A percentile compares a stretch with the other conserved stretches of the same genome.
Evolutionary conservation across 2,797 vertebrate species (phyloP).

Genomic region (Dendrocincla fuliginosa): DNA sequence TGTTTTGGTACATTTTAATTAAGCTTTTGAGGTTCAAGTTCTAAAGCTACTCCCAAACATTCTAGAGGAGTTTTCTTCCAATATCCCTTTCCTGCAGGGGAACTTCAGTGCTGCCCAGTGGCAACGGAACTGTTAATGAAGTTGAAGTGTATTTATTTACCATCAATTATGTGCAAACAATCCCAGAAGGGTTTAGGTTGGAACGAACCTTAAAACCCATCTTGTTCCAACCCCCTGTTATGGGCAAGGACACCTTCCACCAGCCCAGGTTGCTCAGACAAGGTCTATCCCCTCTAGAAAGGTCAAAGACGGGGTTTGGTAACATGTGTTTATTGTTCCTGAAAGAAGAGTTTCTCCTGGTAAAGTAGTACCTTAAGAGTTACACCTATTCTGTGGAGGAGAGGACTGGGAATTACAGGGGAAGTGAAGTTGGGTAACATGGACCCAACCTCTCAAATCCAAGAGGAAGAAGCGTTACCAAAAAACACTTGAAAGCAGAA

Average conservation of each 20-base stretch:
- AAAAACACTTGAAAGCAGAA: neutral
- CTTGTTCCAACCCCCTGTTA: neutral
- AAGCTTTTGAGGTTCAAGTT: neutral
- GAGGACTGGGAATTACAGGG: neutral
- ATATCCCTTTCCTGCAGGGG: neutral
- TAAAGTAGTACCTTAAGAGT: neutral
- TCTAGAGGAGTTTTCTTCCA: neutral
- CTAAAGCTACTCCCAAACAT: neutral
- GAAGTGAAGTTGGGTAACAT: neutral
- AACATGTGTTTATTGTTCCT: neutral
- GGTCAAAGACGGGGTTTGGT: neutral
- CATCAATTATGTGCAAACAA: neutral
- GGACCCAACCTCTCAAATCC: neutral
- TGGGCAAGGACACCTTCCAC: neutral
- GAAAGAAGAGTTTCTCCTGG: neutral
- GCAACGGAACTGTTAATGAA: neutral
- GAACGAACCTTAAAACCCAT: neutral
- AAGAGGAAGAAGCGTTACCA: neutral
- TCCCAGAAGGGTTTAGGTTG: neutral
- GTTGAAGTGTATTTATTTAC: neutral
- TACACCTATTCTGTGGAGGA: accelerated
- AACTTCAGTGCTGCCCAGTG: neutral
- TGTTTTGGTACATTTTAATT: accelerated
- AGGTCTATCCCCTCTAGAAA: neutral
- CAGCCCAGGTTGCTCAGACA: neutral